These are phyloP conservation scores for Gymnocypris eckloni DNA, from an alignment of 2,797 vertebrate species.

Conservation along the genomic window DNA sequence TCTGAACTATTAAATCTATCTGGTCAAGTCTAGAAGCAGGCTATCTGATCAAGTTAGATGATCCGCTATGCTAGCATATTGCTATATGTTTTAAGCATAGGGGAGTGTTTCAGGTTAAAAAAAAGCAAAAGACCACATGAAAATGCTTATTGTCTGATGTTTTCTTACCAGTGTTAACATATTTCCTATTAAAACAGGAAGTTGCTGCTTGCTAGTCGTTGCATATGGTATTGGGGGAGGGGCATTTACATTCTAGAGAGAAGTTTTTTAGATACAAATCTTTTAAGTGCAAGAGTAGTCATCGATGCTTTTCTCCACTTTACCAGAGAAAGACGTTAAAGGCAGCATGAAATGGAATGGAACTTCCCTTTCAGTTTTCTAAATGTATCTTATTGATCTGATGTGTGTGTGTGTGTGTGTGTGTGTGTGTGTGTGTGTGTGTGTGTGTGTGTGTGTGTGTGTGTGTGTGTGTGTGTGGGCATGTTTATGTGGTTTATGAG, in stretches of 20 bases:
- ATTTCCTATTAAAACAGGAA: constrained; percentile 5
- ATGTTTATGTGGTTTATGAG: too few species aligned
- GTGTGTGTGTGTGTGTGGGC: too few species aligned
- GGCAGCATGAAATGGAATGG: not conserved
- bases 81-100: not conserved
- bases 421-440: too few species aligned
- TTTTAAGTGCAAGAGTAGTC: too few species aligned
- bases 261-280: not conserved
- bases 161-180: not conserved
- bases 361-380: not conserved
- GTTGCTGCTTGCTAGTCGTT: not conserved
- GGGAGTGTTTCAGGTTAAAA: not conserved
- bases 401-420: too few species aligned
- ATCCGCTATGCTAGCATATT: not conserved
- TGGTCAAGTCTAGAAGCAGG: not conserved
- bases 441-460: too few species aligned
- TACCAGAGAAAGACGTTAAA: not conserved
- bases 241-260: not conserved
- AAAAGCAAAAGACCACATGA: not conserved
- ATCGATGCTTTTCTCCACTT: not conserved
- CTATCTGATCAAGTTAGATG: not conserved
- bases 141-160: not conserved
- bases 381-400: not conserved
- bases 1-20: not conserved
- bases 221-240: not conserved